A percentile compares a stretch with the other conserved stretches of the same genome.
These are phyloP conservation scores for Sander lucioperca DNA, from an alignment of 2,113 vertebrate genomes.

Conservation along the genomic window DNA sequence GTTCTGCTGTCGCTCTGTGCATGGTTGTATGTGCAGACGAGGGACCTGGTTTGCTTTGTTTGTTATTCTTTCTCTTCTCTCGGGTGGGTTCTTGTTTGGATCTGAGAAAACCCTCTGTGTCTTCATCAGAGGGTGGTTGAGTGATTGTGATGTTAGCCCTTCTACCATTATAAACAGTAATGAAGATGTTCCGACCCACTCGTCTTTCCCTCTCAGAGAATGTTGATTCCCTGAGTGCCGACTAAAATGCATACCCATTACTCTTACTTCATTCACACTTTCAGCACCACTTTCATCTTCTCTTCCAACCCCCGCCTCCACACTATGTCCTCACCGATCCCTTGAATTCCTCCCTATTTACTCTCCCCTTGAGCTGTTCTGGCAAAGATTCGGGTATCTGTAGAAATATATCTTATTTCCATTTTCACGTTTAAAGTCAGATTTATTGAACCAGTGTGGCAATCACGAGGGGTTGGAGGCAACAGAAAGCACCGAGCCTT, in stretches of 20 bases:
- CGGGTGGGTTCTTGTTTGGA: conserved; percentile 67
- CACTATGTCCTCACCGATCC: neutral
- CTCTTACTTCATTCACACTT: conserved; percentile 54
- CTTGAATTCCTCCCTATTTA: conserved; percentile 10
- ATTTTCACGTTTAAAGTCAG: conserved; percentile 42
- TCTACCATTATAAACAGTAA: conserved; percentile 50
- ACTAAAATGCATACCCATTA: conserved; percentile 43
- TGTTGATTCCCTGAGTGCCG: conserved; percentile 45
- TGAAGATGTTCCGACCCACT: conserved; percentile 63
- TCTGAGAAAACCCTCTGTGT: conserved; percentile 61
- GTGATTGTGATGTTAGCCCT: conserved; percentile 57
- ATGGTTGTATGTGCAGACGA: conserved; percentile 40
- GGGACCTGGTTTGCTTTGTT: conserved; percentile 71
- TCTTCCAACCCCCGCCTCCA: conserved; percentile 12
- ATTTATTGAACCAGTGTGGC: conserved; percentile 38
- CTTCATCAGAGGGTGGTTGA: conserved; percentile 58
- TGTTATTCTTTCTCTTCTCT: conserved; percentile 57
- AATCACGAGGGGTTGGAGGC: conserved; percentile 14
- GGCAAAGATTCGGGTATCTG: conserved; percentile 27
- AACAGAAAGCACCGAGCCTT: conserved; percentile 33
- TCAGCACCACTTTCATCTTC: conserved; percentile 39
- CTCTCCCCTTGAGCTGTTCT: conserved; percentile 37
- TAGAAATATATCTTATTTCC: conserved; percentile 44
- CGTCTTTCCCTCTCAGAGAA: conserved; percentile 31
- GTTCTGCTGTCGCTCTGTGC: conserved; percentile 48